Evolutionary conservation across 2,113 vertebrate species (phyloP), one percentile per base, ranked within the genome.

Genomic region (Thalassoma bifasciatum): DNA sequence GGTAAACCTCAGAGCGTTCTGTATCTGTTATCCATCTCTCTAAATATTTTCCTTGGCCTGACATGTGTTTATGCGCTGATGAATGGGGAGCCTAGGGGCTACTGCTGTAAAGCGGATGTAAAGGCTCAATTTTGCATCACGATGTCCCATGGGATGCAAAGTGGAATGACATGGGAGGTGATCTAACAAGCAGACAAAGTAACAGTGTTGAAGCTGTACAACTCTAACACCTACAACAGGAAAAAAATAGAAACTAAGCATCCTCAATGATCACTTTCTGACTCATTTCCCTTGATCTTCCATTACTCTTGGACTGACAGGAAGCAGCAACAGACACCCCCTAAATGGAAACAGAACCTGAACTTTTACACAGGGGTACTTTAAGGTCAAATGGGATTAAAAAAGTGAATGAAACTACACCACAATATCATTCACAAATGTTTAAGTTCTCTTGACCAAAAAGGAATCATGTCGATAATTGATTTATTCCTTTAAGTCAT

Each of bases 31-130:
- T 72, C 72, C 54, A 34, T 82, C 88, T 90, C 61, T 69, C 58
- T 81, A 87, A 88, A 92, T 88, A 88, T 90, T 89, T 92, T 65
- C 57, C 63, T 83, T 91, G 90, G 87, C 78, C 64, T 66, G 70
- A 72, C 77, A 84, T 50, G 46, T 89, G 86, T 90, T 92, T 89
- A 85, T 89, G 71, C 83, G 82, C 80, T 70, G 83, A 74, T 86
- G 84, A 83, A 85, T 80, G 44, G 51, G 66, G 66, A 72, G 77
- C 73, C 71, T 19, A 57, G 47, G 59, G 66, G 49, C 59, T 51
- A 71, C 68, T 34, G 76, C 83, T 84, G 84, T 77, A 76, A 88
- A 74, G 69, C 66, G 79, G 84, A 81, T 84, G 72, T 36, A 80
- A 64, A 46, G 78, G 53, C 53, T 63, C 72, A 66, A 74, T 85